Conservation (phyloP, 2,797 vertebrate species). For the Periophthalmus magnuspinnatus region DNA sequence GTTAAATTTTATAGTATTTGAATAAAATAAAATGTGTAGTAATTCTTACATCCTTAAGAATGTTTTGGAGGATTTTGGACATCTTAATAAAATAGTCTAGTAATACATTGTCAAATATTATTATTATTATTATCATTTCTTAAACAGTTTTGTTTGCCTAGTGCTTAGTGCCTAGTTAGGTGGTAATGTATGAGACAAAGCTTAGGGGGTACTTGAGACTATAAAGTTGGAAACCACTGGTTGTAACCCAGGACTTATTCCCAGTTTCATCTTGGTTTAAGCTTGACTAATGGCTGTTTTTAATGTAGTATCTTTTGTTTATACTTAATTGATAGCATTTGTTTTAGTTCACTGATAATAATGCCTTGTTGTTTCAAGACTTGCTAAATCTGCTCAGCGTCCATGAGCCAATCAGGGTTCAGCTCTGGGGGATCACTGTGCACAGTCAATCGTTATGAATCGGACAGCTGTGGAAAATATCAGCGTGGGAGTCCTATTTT, state of each 20-base stretch:
- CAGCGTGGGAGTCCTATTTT: conserved; percentile 25
- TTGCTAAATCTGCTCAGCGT: neutral
- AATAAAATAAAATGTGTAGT: too few relatives aligned
- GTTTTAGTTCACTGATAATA: neutral
- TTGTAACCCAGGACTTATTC: neutral
- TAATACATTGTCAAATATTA: too few relatives aligned
- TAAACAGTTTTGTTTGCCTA: too few relatives aligned
- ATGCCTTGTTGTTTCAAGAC: neutral
- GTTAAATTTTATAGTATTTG: too few relatives aligned
- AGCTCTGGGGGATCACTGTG: neutral
- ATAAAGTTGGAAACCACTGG: too few relatives aligned
- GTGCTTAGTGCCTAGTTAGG: too few relatives aligned
- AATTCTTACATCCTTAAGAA: too few relatives aligned
- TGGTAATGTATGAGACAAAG: too few relatives aligned
- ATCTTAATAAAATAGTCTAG: too few relatives aligned
- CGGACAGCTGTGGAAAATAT: conserved; percentile 38
- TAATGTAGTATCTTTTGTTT: neutral
- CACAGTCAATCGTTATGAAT: conserved; percentile 15
- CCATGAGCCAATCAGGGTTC: neutral
- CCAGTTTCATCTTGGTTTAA: conserved; percentile 18
- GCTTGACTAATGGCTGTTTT: neutral
- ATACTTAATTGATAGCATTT: neutral
- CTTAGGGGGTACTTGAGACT: too few relatives aligned
- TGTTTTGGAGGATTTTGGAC: too few relatives aligned
- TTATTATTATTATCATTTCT: too few relatives aligned